Evolutionary conservation across 2,113 vertebrate species (phyloP).

Genomic region (Mus pahari): DNA sequence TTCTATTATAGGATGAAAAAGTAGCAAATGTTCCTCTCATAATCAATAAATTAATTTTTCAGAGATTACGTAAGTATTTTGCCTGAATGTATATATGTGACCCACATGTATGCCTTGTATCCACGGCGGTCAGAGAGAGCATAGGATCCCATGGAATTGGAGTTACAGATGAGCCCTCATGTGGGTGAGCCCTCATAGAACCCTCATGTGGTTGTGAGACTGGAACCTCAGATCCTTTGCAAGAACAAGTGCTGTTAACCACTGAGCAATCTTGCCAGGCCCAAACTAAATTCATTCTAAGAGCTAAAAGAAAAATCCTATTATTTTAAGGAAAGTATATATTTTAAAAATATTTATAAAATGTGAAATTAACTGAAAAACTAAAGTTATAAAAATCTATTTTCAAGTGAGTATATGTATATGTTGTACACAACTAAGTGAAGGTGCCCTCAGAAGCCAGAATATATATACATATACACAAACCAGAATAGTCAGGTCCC

Average conservation of each 20-base stretch:
- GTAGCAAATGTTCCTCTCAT: neutral
- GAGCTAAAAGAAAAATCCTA: neutral
- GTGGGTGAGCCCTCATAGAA: neutral
- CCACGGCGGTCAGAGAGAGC: neutral
- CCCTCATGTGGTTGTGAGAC: neutral
- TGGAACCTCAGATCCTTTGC: neutral
- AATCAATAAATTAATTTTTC: neutral
- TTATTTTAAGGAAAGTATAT: conserved; percentile 38
- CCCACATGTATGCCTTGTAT: neutral
- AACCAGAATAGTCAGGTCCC: neutral
- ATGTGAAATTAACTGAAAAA: conserved; percentile 40
- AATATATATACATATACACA: neutral
- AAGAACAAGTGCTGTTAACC: neutral
- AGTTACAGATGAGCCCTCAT: neutral
- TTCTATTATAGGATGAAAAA: neutral
- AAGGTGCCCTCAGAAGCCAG: neutral
- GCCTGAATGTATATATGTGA: neutral
- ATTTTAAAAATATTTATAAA: conserved; percentile 36
- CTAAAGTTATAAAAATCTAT: neutral
- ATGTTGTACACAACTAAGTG: neutral
- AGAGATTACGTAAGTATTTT: neutral
- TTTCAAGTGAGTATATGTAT: neutral
- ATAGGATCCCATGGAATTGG: neutral
- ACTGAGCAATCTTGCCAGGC: neutral
- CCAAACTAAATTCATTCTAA: neutral